phyloP scores from a whole-genome alignment of 2,888 invertebrate genomes.

The Lasioglossum marginatum region DNA sequence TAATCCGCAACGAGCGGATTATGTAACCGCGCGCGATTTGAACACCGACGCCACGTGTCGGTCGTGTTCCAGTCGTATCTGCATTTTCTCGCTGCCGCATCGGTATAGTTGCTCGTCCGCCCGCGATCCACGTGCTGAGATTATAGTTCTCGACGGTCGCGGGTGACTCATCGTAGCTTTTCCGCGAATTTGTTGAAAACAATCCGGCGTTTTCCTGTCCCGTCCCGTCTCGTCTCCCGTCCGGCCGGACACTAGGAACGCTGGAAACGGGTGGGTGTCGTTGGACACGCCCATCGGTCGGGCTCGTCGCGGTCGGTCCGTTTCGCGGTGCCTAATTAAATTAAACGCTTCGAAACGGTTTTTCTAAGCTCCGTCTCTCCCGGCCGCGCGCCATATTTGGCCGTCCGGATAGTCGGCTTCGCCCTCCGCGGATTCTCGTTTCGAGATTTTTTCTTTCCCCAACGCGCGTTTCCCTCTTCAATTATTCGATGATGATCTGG shows the following conservation, averaged over 20 bases:
- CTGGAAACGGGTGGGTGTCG: slow-evolving; percentile 59
- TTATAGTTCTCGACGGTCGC: background rate
- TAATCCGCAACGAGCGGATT: slow-evolving; percentile 32
- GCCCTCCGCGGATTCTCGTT: slow-evolving; percentile 7
- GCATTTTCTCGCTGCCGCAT: background rate
- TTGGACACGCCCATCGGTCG: slow-evolving; percentile 59
- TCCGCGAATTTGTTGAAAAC: slow-evolving; percentile 3
- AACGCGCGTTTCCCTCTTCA: slow-evolving; percentile 30
- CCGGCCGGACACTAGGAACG: slow-evolving; percentile 23
- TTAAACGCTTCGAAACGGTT: slow-evolving; percentile 62
- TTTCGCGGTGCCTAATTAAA: slow-evolving; percentile 65
- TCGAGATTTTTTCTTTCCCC: slow-evolving; percentile 17
- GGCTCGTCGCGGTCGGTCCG: slow-evolving; percentile 39
- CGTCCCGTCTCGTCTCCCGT: background rate
- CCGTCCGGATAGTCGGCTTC: slow-evolving; percentile 22
- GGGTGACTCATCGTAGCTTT: background rate
- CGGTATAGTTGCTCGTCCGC: background rate
- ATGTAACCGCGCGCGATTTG: slow-evolving; percentile 66
- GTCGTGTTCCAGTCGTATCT: slow-evolving; percentile 10
- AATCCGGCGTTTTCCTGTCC: background rate
- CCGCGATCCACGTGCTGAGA: slow-evolving; percentile 15
- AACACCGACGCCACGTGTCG: slow-evolving; percentile 66
- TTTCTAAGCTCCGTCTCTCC: slow-evolving; percentile 52
- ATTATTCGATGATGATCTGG: slow-evolving; percentile 45
- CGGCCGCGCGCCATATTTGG: slow-evolving; percentile 77